Base-by-base conservation (phyloP, 2,797 vertebrate species). In the Cygnus olor region DNA sequence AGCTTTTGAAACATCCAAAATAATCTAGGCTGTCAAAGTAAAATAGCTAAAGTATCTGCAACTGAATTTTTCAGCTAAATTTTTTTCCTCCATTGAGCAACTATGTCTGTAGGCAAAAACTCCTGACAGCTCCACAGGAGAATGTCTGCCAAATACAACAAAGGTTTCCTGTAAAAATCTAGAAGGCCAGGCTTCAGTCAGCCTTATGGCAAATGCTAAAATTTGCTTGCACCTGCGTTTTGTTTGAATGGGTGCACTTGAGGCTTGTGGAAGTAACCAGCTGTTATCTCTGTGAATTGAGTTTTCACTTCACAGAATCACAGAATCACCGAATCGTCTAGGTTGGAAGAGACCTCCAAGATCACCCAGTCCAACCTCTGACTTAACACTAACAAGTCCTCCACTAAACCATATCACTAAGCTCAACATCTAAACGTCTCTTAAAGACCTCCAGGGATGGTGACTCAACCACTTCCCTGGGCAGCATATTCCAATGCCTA, bases 101-200 rank as follows among this genome's bases (percentile, higher is more conserved):
- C 76, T 80, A 34, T 25, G 28, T 85, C 65, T 90, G 78, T 61
- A 45, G 92, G 79, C 9, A 14, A 86, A 79, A 38, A n/a, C 20
- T 28, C n/a, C 57, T 38, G 25, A 79, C 25, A 49, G 25, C 28
- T 56, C 36, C 20, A 14, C 22, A 17, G 44, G 34, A 53, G 21
- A 61, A 20, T 5, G 14, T 30, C 51, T 81, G 88, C 94, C 93
- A 96, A 93, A 49, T 65, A 69, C 47, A 79, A 65, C 89, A 95
- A 66, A 84, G 27, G 10, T 90, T 95, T 95, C 74, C 83, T 79
- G 58, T 56, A 40, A 60, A 84, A n/a, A 45, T 70, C 36, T 65
- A 49, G 65, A 91, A 70, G 76, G 45, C 77, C 51, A 77, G 58
- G 56, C 66, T 81, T 86, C 88, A 73, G 63, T 51, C 63, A 79